phyloP scores from a whole-genome alignment of 2,888 invertebrate genomes.

The Stenotaenia linearis region DNA sequence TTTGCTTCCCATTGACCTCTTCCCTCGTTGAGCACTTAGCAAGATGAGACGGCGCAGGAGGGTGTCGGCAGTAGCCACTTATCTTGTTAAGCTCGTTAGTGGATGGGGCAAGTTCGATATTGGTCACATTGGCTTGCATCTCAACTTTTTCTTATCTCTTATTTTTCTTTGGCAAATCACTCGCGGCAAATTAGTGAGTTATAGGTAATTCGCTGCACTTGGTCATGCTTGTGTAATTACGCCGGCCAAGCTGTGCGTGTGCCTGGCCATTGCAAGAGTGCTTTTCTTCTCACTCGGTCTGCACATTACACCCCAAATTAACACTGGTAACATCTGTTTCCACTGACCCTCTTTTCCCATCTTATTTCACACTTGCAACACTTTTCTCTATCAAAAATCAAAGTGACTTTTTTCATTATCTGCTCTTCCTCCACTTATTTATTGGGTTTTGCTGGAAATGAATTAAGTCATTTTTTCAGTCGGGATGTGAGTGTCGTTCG shows the following conservation, averaged over 20 bases:
- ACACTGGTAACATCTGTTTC: constrained; percentile 6
- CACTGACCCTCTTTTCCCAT: not conserved
- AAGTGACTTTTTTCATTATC: too few species aligned
- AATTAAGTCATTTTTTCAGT: not conserved
- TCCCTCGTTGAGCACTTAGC: constrained; percentile 12
- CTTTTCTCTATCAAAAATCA: not conserved
- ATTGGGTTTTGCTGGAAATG: not conserved
- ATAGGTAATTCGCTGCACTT: not conserved
- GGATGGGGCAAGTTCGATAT: constrained; percentile 3
- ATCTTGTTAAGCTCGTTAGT: constrained; percentile 12
- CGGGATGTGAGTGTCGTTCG: not conserved
- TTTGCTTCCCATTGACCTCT: constrained; percentile 15
- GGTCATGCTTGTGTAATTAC: not conserved
- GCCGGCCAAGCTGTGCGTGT: not conserved
- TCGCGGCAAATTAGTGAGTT: not conserved
- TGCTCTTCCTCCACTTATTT: too few species aligned
- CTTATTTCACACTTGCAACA: not conserved
- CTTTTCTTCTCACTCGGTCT: not conserved
- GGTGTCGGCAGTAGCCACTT: constrained; percentile 11
- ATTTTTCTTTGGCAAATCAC: not conserved
- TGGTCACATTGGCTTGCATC: not conserved
- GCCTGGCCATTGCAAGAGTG: not conserved
- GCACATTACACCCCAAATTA: constrained; percentile 11
- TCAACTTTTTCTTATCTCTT: not conserved
- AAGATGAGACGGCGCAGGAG: not conserved